phyloP scores from a whole-genome alignment of 2,888 invertebrate species.

The Sussaba pulchella region DNA sequence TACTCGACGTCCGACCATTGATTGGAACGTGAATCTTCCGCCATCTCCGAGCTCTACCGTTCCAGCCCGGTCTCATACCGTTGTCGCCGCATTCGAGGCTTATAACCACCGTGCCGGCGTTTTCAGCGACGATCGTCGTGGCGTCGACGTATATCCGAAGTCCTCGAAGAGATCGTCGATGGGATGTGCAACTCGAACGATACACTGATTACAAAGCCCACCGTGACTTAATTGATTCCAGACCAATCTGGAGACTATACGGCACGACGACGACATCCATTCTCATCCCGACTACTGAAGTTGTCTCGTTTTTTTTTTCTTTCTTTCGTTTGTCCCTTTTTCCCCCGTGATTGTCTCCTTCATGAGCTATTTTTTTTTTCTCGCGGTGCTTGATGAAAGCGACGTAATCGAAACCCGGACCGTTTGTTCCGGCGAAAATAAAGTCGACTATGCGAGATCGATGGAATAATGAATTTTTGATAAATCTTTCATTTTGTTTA shows the following conservation, averaged over 20 bases:
- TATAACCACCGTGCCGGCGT: background rate
- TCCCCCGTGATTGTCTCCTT: background rate
- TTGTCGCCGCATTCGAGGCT: background rate
- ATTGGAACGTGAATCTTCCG: slow-evolving; percentile 82
- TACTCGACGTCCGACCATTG: slow-evolving; percentile 80
- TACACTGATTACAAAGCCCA: slow-evolving; percentile 80
- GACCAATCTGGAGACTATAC: slow-evolving; percentile 78
- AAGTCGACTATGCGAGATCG: background rate
- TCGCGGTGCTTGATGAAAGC: background rate
- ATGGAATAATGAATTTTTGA: background rate
- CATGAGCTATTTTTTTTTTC: background rate
- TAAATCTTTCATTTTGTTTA: background rate
- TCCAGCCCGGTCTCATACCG: background rate
- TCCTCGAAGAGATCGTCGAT: slow-evolving; percentile 20
- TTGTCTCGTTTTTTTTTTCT: slow-evolving; percentile 28
- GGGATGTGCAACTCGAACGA: slow-evolving; percentile 68
- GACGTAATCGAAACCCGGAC: background rate
- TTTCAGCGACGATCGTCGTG: background rate
- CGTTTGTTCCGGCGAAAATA: background rate
- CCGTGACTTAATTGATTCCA: slow-evolving; percentile 82
- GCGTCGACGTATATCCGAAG: slow-evolving; percentile 6
- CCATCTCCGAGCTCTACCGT: slow-evolving; percentile 41
- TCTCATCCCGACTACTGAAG: background rate
- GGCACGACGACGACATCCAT: slow-evolving; percentile 36
- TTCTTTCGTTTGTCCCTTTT: slow-evolving; percentile 11